Evolutionary conservation across 2,888 invertebrate species (phyloP).

Genomic region (Napeogenes sylphis): DNA sequence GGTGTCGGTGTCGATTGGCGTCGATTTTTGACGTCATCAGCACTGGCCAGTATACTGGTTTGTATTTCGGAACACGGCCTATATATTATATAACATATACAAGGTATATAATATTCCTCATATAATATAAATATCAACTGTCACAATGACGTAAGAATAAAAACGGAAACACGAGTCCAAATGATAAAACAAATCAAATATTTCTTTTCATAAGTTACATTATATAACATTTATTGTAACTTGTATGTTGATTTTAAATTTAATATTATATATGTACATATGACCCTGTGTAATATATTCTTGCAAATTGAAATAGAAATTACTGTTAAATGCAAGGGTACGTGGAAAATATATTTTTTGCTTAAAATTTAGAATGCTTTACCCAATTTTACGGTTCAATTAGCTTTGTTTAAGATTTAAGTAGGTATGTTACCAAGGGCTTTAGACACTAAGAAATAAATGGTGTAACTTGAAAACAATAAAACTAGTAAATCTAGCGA

Average conservation of each 20-base stretch:
- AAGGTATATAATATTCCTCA: too few relatives aligned
- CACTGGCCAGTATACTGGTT: too few relatives aligned
- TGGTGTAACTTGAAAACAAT: constrained; percentile 26
- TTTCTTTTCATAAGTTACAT: too few relatives aligned
- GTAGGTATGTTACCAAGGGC: constrained; percentile 28
- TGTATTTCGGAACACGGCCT: too few relatives aligned
- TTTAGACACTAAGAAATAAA: constrained; percentile 22
- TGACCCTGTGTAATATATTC: not conserved
- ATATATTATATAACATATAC: too few relatives aligned
- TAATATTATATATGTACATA: not conserved
- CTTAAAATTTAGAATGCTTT: constrained; percentile 17
- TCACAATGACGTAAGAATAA: too few relatives aligned
- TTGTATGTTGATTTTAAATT: not conserved
- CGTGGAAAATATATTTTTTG: constrained; percentile 12
- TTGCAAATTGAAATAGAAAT: not conserved
- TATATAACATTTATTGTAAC: not conserved
- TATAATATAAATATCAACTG: too few relatives aligned
- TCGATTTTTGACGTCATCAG: too few relatives aligned
- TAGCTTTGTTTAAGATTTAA: constrained; percentile 21
- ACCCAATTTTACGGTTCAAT: constrained; percentile 17
- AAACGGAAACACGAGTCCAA: too few relatives aligned
- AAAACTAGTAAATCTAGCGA: constrained; percentile 20
- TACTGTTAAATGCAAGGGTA: not conserved
- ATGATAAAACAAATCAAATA: too few relatives aligned
- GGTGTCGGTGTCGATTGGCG: too few relatives aligned